Evolutionary conservation across 2,888 invertebrate genomes (phyloP).

Genomic region (Nowickia ferox): DNA sequence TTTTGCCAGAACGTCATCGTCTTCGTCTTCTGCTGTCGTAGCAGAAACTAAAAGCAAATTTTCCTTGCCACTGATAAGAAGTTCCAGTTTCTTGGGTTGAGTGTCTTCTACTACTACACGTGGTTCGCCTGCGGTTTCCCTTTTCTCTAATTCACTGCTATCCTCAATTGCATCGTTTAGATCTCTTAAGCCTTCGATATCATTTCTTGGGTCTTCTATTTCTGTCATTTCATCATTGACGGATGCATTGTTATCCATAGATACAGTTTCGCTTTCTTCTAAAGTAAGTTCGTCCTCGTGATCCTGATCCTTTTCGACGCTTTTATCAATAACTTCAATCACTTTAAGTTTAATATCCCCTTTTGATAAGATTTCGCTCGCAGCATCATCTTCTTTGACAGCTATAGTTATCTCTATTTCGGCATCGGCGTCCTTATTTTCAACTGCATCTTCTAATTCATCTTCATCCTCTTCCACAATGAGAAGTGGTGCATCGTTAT

Average conservation of each 20-base stretch:
- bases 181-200: slow-evolving; percentile 56
- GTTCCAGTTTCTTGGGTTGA: neutral
- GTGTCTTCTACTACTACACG: neutral
- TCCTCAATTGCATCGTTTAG: slow-evolving; percentile 35
- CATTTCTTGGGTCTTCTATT: slow-evolving; percentile 64
- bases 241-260: slow-evolving; percentile 75
- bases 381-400: slow-evolving; percentile 4
- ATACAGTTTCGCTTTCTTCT: slow-evolving; percentile 74
- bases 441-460: slow-evolving; percentile 44
- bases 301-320: slow-evolving; percentile 39
- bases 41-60: neutral
- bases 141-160: neutral
- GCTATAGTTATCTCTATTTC: slow-evolving; percentile 9
- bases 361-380: slow-evolving; percentile 21
- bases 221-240: slow-evolving; percentile 71
- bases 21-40: slow-evolving; percentile 29
- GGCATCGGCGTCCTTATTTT: slow-evolving; percentile 44
- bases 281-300: slow-evolving; percentile 70
- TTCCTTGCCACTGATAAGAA: slow-evolving; percentile 50
- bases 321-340: slow-evolving; percentile 39
- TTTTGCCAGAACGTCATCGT: slow-evolving; percentile 72
- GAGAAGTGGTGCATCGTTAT: slow-evolving; percentile 73
- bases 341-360: slow-evolving; percentile 6
- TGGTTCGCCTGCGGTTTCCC: neutral
- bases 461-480: slow-evolving; percentile 75